phyloP scores from a whole-genome alignment of 2,888 invertebrate genomes.

The Rotaria magnacalcarata region DNA sequence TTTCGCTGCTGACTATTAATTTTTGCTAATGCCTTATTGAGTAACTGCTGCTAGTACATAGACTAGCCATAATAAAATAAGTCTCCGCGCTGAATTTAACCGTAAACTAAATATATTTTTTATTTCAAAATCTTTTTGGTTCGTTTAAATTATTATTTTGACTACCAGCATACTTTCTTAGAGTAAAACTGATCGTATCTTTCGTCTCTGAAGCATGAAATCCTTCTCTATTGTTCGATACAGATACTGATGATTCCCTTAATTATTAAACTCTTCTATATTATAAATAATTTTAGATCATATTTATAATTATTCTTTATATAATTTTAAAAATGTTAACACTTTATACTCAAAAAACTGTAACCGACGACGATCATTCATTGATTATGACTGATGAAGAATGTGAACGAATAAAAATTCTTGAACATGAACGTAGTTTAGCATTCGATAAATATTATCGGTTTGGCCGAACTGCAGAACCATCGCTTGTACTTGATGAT shows the following conservation, averaged over 20 bases:
- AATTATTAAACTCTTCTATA: not conserved
- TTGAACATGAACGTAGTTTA: not conserved
- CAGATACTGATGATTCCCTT: conserved; percentile 5
- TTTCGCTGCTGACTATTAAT: no score
- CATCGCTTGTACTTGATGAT: conserved; percentile 14
- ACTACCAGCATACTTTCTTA: no score
- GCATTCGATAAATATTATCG: not conserved
- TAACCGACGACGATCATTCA: not conserved
- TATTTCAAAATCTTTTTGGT: no score
- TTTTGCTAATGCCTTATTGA: no score
- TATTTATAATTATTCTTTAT: not conserved
- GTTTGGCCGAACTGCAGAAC: not conserved
- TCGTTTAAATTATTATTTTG: no score
- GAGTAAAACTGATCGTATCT: no score
- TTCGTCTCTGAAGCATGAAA: no score
- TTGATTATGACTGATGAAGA: not conserved
- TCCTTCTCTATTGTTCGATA: not conserved
- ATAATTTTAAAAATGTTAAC: not conserved
- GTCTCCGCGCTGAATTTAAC: no score
- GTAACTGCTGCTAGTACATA: no score
- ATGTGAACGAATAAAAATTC: not conserved
- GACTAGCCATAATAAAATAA: no score
- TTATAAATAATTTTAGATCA: not conserved
- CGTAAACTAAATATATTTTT: no score
- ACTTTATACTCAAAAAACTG: not conserved